These are phyloP conservation scores for Strix occidentalis DNA, from an alignment of 2,797 vertebrate genomes.

Conservation along the genomic window DNA sequence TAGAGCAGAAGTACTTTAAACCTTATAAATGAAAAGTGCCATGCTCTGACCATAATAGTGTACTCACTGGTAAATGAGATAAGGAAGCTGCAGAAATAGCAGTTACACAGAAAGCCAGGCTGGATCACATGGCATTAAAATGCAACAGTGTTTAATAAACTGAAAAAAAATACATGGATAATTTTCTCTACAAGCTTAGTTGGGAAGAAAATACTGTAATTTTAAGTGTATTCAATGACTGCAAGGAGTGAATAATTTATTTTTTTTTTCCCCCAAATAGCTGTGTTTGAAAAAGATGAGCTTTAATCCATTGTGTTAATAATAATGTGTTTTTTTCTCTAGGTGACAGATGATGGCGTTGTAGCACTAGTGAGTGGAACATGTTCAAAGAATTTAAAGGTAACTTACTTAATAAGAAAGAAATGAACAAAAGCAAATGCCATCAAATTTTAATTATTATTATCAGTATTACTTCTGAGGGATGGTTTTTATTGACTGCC, in stretches of 20 bases:
- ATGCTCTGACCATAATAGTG: not conserved
- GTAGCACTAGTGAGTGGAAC: constrained; percentile 81
- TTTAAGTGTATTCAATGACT: not conserved
- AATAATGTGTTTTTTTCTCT: not conserved
- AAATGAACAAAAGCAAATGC: not conserved
- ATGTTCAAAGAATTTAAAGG: constrained; percentile 84
- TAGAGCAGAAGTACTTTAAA: not conserved
- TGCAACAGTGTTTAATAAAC: not conserved
- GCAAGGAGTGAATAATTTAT: not conserved
- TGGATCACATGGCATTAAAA: not conserved
- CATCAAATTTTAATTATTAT: not conserved
- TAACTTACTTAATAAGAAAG: constrained; percentile 56
- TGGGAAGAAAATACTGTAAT: not conserved
- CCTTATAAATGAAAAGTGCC: not conserved
- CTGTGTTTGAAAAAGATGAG: not conserved
- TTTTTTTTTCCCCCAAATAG: not conserved
- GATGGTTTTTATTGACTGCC: not conserved
- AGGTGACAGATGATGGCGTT: constrained; percentile 87
- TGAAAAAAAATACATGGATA: not conserved
- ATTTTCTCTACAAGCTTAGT: not conserved
- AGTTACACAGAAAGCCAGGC: not conserved
- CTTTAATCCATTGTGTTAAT: not conserved
- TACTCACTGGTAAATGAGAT: not conserved
- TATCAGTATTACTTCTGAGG: not conserved
- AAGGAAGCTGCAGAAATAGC: not conserved